phyloP scores from a whole-genome alignment of 2,113 vertebrate species.

The Cichladusa arquata region DNA sequence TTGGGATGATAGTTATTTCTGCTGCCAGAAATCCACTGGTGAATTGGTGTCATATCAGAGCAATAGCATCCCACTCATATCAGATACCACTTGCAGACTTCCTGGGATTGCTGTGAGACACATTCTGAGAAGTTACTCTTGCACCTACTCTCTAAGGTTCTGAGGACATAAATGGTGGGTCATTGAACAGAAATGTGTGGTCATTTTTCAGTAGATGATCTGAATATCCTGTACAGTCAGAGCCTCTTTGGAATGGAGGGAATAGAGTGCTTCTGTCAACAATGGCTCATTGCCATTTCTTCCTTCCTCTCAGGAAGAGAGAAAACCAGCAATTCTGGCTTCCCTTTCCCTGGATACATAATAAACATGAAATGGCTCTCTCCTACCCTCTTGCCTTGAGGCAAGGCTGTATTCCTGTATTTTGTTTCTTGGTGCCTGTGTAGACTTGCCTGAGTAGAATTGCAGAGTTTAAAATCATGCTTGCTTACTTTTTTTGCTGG shows the following conservation, averaged over 20 bases:
- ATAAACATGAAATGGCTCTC: neutral
- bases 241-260: neutral
- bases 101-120: neutral
- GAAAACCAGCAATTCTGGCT: slow-evolving; percentile 31
- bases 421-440: neutral
- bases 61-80: neutral
- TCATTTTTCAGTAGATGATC: neutral
- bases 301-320: slow-evolving; percentile 50
- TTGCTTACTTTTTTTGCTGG: neutral
- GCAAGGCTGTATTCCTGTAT: neutral
- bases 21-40: neutral
- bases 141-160: neutral
- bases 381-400: neutral
- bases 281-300: slow-evolving; percentile 26
- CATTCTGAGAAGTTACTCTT: neutral
- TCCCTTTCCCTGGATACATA: slow-evolving; percentile 16
- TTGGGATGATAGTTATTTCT: neutral
- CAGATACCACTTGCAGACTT: neutral
- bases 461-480: neutral
- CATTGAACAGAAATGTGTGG: neutral
- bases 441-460: neutral
- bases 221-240: neutral
- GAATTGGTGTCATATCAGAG: neutral
- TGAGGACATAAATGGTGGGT: neutral
- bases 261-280: slow-evolving; percentile 32